Percentiles rank a stretch among this genome's conserved stretches.
Conservation (phyloP, 2,797 vertebrate species). For the Gymnodraco acuticeps region DNA sequence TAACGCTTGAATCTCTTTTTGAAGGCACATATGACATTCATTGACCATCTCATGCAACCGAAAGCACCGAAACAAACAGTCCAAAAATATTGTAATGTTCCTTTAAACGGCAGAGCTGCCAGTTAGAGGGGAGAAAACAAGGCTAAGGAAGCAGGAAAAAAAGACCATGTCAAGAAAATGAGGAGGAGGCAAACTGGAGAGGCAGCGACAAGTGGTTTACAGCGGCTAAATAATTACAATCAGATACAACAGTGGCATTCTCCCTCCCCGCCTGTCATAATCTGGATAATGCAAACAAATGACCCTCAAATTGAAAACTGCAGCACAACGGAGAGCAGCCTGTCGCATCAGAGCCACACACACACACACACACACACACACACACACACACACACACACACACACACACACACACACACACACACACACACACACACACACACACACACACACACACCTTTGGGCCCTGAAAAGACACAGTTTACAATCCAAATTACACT, state of each 20-base stretch:
- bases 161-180: constrained; percentile 36
- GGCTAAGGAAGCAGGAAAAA: not conserved
- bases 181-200: constrained; percentile 52
- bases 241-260: constrained; percentile 55
- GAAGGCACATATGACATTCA: not conserved
- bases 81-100: not conserved
- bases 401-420: constrained; percentile 13
- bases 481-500: constrained; percentile 72
- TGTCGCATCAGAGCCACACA: constrained; percentile 39
- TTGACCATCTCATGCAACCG: constrained; percentile 2
- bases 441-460: constrained; percentile 27
- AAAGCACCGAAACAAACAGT: not conserved
- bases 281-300: constrained; percentile 79
- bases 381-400: constrained; percentile 24
- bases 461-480: constrained; percentile 35
- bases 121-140: constrained; percentile 2
- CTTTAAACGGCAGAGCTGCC: not conserved
- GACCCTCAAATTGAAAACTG: constrained; percentile 73
- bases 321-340: constrained; percentile 37
- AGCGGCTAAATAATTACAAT: constrained; percentile 74
- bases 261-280: constrained; percentile 67
- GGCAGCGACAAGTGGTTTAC: constrained; percentile 66
- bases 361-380: not conserved
- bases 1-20: not conserved
- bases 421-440: constrained; percentile 22